phyloP scores from a whole-genome alignment of 2,797 vertebrate species.

The Propithecus perrieri region DNA sequence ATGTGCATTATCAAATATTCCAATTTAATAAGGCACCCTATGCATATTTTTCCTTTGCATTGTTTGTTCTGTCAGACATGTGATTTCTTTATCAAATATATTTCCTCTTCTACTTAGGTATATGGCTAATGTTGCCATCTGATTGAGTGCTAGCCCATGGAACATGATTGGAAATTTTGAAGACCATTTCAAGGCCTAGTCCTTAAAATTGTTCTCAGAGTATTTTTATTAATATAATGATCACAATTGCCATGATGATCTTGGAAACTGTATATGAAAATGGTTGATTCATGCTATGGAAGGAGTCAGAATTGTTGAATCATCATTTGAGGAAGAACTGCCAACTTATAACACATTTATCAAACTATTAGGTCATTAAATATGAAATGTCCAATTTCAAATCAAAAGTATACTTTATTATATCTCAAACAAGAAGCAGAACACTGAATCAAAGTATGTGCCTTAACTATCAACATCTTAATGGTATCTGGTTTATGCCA shows the following conservation, averaged over 20 bases:
- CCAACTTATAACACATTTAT: not conserved
- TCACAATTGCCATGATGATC: not conserved
- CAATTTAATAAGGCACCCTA: not conserved
- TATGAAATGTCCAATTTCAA: no score
- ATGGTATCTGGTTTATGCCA: no score
- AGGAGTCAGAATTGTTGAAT: not conserved
- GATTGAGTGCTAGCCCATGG: not conserved
- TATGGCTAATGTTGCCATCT: not conserved
- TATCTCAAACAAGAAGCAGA: no score
- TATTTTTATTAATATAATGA: not conserved
- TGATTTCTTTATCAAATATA: not conserved
- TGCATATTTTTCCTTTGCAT: not conserved
- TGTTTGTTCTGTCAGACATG: not conserved
- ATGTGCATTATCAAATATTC: not conserved
- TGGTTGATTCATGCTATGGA: not conserved
- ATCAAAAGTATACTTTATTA: no score
- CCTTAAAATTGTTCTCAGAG: not conserved
- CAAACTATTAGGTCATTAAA: not conserved
- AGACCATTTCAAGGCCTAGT: not conserved
- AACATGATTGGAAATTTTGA: not conserved
- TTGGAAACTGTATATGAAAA: not conserved
- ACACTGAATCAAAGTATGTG: no score
- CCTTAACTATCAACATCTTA: no score
- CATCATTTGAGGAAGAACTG: not conserved
- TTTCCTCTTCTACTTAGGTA: not conserved